Percentiles rank a stretch among this genome's conserved stretches.
Evolutionary conservation across 2,797 vertebrate genomes (phyloP).

Genomic region (Chromis chromis): DNA sequence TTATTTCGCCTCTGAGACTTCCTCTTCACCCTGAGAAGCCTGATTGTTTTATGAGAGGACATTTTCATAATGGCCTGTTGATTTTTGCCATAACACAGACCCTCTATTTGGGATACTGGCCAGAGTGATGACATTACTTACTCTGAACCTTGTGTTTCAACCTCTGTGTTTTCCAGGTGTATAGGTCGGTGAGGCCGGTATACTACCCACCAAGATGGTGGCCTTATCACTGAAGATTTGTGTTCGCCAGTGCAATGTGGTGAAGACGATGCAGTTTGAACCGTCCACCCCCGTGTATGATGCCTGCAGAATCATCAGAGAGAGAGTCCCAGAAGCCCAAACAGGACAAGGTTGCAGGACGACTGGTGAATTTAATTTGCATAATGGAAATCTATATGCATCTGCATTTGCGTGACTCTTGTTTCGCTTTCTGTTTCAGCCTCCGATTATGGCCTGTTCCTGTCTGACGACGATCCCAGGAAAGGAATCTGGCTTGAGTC

Average conservation of each 20-base stretch:
- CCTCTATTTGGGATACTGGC: background rate
- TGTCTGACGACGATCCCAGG: slow-evolving; percentile 97
- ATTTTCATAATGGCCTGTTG: background rate
- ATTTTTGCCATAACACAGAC: no score
- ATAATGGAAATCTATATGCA: slow-evolving; percentile 33
- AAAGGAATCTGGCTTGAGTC: slow-evolving; percentile 99
- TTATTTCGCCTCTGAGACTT: slow-evolving; percentile 20
- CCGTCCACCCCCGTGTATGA: slow-evolving; percentile 96
- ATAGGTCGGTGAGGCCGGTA: slow-evolving; percentile 68
- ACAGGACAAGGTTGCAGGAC: slow-evolving; percentile 91
- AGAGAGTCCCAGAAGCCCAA: slow-evolving; percentile 96
- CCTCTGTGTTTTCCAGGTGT: slow-evolving; percentile 68
- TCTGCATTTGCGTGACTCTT: slow-evolving; percentile 29
- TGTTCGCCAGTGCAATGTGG: slow-evolving; percentile 97
- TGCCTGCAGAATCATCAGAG: slow-evolving; percentile 95
- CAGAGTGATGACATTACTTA: background rate
- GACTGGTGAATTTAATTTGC: slow-evolving; percentile 24
- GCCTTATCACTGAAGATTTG: slow-evolving; percentile 98
- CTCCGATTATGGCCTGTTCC: slow-evolving; percentile 96
- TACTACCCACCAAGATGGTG: slow-evolving; percentile 89
- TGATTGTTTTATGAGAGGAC: slow-evolving; percentile 25
- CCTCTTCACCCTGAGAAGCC: slow-evolving; percentile 17
- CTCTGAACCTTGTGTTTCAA: background rate
- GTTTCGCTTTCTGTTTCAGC: slow-evolving; percentile 82
- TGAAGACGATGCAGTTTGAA: slow-evolving; percentile 99